A percentile compares a stretch with the other conserved stretches of the same genome.
phyloP scores from a whole-genome alignment of 2,113 vertebrate genomes.

The Mungos mungo region DNA sequence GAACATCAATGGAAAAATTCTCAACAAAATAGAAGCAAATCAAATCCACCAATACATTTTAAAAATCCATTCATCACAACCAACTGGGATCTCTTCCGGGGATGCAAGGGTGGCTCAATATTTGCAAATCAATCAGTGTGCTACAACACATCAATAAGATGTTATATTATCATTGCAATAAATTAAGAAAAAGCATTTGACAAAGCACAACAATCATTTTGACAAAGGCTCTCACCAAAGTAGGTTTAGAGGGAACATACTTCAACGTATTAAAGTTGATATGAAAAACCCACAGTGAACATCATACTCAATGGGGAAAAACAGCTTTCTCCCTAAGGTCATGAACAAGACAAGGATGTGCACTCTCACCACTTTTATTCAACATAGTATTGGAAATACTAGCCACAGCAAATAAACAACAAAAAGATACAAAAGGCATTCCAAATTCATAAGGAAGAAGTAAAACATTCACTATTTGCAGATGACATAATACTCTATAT shows the following conservation, averaged over 20 bases:
- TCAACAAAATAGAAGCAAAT: neutral
- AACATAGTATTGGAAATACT: neutral
- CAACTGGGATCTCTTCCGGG: neutral
- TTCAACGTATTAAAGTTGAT: neutral
- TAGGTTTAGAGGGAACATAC: neutral
- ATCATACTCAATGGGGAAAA: neutral
- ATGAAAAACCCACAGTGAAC: neutral
- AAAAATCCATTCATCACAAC: neutral
- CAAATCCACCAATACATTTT: neutral
- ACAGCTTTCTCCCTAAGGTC: neutral
- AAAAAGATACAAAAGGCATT: neutral
- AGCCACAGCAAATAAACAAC: neutral
- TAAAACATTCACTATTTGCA: neutral
- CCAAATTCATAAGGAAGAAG: neutral
- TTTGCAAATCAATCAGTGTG: neutral
- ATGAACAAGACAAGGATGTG: neutral
- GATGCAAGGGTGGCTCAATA: neutral
- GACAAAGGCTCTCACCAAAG: neutral
- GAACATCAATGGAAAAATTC: neutral
- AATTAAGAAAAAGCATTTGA: neutral
- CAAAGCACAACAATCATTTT: neutral
- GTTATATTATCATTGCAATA: neutral
- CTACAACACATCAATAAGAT: neutral
- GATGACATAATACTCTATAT: neutral
- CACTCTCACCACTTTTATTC: neutral